Percentiles rank a stretch among this genome's conserved stretches.
These are phyloP conservation scores for Argyra leucocephala DNA, from an alignment of 2,888 invertebrate genomes.

Conservation along the genomic window DNA sequence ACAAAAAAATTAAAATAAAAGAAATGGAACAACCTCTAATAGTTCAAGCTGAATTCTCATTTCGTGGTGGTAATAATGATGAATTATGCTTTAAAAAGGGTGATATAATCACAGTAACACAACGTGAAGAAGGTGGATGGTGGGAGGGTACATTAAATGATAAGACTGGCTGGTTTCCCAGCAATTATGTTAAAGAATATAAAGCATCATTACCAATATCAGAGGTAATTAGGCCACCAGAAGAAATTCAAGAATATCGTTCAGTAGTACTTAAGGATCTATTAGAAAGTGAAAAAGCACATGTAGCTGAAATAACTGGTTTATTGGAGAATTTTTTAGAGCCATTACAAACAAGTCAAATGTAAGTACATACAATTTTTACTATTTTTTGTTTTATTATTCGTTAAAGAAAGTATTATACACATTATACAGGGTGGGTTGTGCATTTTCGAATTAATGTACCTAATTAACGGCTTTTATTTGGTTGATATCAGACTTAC, in stretches of 20 bases:
- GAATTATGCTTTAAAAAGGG: constrained; percentile 94
- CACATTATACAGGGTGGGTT: too few species aligned
- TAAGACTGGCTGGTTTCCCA: constrained; percentile 97
- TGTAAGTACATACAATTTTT: constrained; percentile 52
- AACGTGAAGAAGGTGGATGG: constrained; percentile 95
- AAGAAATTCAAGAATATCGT: constrained; percentile 67
- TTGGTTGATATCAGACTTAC: too few species aligned
- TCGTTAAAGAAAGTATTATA: too few species aligned
- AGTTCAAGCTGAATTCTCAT: constrained; percentile 86
- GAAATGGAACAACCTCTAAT: constrained; percentile 45
- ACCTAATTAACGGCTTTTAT: too few species aligned
- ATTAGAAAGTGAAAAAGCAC: constrained; percentile 83
- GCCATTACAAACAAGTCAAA: constrained; percentile 75
- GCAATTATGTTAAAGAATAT: constrained; percentile 89
- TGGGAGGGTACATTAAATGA: constrained; percentile 97
- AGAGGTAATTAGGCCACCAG: constrained; percentile 55
- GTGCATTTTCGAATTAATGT: too few species aligned
- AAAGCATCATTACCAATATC: constrained; percentile 51
- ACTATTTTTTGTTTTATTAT: too few species aligned
- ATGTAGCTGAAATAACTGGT: constrained; percentile 81
- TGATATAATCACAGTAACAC: constrained; percentile 92
- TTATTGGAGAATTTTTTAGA: constrained; percentile 75
- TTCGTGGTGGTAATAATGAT: constrained; percentile 94
- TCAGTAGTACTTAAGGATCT: constrained; percentile 81
- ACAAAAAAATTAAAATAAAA: neutral